A percentile compares a stretch with the other conserved stretches of the same genome.
Evolutionary conservation across 2,888 invertebrate species (phyloP).

Genomic region (Hoplodrina blanda): DNA sequence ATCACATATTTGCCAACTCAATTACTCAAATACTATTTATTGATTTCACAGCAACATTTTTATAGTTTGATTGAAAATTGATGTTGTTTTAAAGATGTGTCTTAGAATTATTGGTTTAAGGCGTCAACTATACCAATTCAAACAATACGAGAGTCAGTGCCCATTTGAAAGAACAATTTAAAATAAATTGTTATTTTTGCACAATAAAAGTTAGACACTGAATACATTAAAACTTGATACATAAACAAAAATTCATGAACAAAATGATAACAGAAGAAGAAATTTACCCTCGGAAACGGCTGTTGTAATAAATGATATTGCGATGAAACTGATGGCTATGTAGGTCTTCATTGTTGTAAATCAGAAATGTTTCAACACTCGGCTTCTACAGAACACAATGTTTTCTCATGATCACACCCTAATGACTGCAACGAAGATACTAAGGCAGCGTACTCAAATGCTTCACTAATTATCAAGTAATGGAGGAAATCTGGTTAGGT

Average conservation of each 20-base stretch:
- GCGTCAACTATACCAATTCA: too few relatives aligned
- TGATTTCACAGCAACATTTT: too few relatives aligned
- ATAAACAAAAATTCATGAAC: conserved; percentile 14
- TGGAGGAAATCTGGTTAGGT: conserved; percentile 72
- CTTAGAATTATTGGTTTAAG: too few relatives aligned
- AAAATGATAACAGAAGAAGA: conserved; percentile 16
- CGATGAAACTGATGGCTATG: conserved; percentile 39
- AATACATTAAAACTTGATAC: conserved; percentile 18
- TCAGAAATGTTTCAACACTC: conserved; percentile 31
- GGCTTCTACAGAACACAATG: conserved; percentile 49
- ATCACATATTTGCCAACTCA: too few relatives aligned
- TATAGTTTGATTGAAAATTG: too few relatives aligned
- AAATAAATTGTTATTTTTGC: background rate
- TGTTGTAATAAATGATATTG: conserved; percentile 33
- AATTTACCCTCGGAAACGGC: conserved; percentile 51
- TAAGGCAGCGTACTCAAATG: conserved; percentile 67
- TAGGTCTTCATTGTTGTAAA: conserved; percentile 49
- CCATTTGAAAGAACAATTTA: background rate
- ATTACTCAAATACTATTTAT: too few relatives aligned
- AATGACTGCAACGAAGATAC: conserved; percentile 51
- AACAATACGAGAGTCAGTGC: background rate
- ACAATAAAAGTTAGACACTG: conserved; percentile 18
- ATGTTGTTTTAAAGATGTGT: too few relatives aligned
- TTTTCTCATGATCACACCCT: conserved; percentile 53
- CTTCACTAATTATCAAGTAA: conserved; percentile 72